A percentile compares a stretch with the other conserved stretches of the same genome.
phyloP scores from a whole-genome alignment of 2,888 invertebrate genomes.

The Drosophila leonis region DNA sequence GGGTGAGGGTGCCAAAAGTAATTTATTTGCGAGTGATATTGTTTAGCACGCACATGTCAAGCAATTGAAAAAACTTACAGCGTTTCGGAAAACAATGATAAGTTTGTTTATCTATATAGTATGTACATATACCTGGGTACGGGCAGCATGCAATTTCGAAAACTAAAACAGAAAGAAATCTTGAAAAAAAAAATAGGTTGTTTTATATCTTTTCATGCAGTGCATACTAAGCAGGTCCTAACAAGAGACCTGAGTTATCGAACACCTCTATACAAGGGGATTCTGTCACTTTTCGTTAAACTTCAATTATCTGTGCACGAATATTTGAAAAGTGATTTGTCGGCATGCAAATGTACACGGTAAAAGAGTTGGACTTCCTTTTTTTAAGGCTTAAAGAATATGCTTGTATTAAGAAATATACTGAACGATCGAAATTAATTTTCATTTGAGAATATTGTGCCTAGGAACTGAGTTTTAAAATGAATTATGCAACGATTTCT shows the following conservation, averaged over 20 bases:
- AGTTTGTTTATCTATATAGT: neutral
- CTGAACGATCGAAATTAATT: neutral
- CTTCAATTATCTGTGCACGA: constrained; percentile 31
- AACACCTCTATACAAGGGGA: neutral
- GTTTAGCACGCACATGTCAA: constrained; percentile 82
- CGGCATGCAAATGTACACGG: constrained; percentile 39
- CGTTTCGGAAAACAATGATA: constrained; percentile 9
- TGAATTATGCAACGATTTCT: no score
- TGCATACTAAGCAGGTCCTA: constrained; percentile 25
- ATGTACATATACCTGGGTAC: constrained; percentile 35
- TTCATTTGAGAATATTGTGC: no score
- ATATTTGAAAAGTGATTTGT: constrained; percentile 6
- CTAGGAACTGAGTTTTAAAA: no score
- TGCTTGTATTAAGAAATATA: neutral
- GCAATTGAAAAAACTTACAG: constrained; percentile 82
- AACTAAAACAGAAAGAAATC: constrained; percentile 18
- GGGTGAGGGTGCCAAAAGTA: constrained; percentile 55
- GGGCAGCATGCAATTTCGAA: constrained; percentile 42
- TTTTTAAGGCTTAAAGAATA: neutral
- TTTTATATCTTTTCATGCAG: constrained; percentile 43
- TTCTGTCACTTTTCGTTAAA: neutral
- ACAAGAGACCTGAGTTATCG: neutral
- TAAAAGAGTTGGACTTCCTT: neutral
- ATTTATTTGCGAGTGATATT: constrained; percentile 62
- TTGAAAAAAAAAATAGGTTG: neutral